Percentiles rank a stretch among this genome's conserved stretches.
Conservation (phyloP, 2,113 vertebrate species). For the Neolamprologus modestus region DNA sequence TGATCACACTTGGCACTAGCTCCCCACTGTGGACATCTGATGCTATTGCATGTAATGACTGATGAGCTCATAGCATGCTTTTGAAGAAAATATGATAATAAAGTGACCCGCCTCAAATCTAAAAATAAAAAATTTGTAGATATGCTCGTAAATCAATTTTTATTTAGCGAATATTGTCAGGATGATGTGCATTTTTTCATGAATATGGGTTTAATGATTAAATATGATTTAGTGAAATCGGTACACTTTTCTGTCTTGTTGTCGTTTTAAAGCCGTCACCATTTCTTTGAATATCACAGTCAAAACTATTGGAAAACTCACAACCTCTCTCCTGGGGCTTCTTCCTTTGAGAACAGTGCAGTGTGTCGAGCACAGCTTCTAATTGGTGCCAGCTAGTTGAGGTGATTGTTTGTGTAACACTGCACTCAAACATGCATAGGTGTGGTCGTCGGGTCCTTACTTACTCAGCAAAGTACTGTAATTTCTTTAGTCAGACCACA, state of each 20-base stretch:
- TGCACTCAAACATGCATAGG: not conserved
- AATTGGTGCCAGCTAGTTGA: conserved; percentile 1
- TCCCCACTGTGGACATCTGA: conserved; percentile 37
- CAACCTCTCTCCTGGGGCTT: not conserved
- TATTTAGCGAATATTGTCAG: not conserved
- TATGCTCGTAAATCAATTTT: not conserved
- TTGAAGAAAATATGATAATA: not conserved
- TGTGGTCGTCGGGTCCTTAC: not conserved
- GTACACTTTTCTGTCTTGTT: not conserved
- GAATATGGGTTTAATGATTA: not conserved
- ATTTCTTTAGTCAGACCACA: conserved; percentile 33
- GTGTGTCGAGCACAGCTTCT: not conserved
- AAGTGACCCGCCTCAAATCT: not conserved
- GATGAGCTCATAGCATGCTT: not conserved
- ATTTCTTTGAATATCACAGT: not conserved
- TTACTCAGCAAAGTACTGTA: conserved; percentile 21
- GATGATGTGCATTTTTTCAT: not conserved
- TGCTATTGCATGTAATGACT: not conserved
- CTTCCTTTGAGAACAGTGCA: not conserved
- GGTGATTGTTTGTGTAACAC: not conserved
- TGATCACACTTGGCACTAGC: conserved; percentile 14
- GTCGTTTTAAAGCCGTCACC: not conserved
- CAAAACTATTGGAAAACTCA: not conserved
- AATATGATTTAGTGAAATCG: not conserved
- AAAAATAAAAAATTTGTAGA: not conserved